Evolutionary conservation across 2,113 vertebrate genomes (phyloP).

Genomic region (Procavia capensis): DNA sequence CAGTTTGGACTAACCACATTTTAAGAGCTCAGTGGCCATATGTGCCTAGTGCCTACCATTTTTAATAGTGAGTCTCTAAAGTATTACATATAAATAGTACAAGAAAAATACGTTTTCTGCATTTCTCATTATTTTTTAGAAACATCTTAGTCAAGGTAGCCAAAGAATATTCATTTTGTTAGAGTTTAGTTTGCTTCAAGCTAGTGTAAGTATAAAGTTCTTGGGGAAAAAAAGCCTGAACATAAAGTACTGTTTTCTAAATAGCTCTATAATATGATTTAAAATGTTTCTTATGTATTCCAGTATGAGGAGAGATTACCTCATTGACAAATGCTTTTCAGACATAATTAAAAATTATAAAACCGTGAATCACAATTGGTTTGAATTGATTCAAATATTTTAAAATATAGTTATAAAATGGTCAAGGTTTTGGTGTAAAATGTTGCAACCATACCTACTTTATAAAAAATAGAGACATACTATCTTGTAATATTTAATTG

Average conservation of each 20-base stretch:
- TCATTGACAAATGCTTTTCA: slow-evolving; percentile 22
- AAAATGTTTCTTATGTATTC: neutral
- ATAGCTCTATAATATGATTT: slow-evolving; percentile 42
- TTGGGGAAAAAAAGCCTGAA: neutral
- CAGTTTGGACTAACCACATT: neutral
- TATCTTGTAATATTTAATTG: neutral
- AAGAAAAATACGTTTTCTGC: slow-evolving; percentile 26
- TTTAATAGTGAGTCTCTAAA: neutral
- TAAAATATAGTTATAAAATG: slow-evolving; percentile 47
- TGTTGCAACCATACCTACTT: neutral
- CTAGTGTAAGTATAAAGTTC: neutral
- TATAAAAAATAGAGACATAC: neutral
- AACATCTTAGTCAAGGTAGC: neutral
- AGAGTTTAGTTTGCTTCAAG: slow-evolving; percentile 22
- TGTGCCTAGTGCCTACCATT: neutral
- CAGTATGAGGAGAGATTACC: neutral
- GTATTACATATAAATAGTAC: neutral
- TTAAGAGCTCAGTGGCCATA: neutral
- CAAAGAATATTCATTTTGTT: neutral
- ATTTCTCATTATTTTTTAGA: slow-evolving; percentile 6
- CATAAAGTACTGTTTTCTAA: slow-evolving; percentile 22
- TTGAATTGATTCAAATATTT: slow-evolving; percentile 46
- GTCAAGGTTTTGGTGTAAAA: slow-evolving; percentile 3
- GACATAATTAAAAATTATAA: slow-evolving; percentile 33
- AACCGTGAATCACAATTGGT: slow-evolving; percentile 28